Percentiles rank a stretch among this genome's conserved stretches.
Conservation (phyloP, 2,888 invertebrate species). For the Petrolisthes cinctipes region DNA sequence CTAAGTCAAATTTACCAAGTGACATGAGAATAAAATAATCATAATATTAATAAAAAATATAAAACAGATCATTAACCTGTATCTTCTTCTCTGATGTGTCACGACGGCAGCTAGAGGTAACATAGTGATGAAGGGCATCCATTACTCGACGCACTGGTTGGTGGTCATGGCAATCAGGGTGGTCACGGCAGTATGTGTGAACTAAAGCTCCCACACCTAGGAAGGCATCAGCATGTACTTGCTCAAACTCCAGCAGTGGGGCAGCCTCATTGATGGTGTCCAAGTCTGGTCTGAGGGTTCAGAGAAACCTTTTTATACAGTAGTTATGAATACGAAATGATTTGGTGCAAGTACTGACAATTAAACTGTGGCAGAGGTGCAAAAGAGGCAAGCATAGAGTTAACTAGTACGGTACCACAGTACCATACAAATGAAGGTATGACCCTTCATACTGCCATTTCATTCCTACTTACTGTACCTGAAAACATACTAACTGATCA, state of each 20-base stretch:
- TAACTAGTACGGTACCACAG: too few relatives aligned
- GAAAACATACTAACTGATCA: background rate
- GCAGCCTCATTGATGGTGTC: conserved; percentile 48
- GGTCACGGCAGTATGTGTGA: conserved; percentile 60
- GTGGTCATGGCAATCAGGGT: conserved; percentile 39
- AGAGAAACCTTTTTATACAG: background rate
- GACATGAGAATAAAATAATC: background rate
- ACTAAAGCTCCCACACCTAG: conserved; percentile 57
- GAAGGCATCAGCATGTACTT: conserved; percentile 51
- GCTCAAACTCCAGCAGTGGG: conserved; percentile 32
- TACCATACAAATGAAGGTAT: too few relatives aligned
- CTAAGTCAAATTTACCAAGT: background rate
- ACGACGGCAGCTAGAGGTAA: conserved; percentile 27
- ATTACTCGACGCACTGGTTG: conserved; percentile 43
- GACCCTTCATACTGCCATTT: background rate
- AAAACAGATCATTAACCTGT: conserved; percentile 35
- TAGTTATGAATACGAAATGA: too few relatives aligned
- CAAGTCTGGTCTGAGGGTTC: conserved; percentile 42
- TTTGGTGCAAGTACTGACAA: too few relatives aligned
- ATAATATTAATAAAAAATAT: background rate
- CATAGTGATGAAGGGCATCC: conserved; percentile 33
- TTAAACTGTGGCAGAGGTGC: too few relatives aligned
- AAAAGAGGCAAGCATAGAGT: too few relatives aligned
- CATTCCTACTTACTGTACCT: background rate
- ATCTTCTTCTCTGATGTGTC: conserved; percentile 42